Evolutionary conservation across 30 jellyfish, hydroid and myxozoan species (phyloP), one percentile per base, ranked within the genome.

Genomic region (Chrysaora quinquecirrha): DNA sequence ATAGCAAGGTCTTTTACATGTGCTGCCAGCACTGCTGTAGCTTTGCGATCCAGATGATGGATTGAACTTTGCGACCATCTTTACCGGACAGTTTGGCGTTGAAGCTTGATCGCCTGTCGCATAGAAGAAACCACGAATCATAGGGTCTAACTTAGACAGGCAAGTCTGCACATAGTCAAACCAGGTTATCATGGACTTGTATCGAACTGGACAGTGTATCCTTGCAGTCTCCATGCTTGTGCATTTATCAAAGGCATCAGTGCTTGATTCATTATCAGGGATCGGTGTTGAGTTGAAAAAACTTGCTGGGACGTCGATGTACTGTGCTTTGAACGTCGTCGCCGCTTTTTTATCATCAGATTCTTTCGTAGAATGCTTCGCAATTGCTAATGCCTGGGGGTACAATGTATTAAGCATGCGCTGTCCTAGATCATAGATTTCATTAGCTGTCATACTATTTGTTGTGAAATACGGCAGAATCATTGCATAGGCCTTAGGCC

Each of bases 11-110:
- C 94, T 60, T 22, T 28, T 38, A 52, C 98, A 93, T 3, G 68
- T 62, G 61, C 66, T 50, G 34, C 98, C 98, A 16, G 96, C 94
- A 48, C 88, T 52, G 60, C 94, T 76, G 54, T 93, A 93, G 78
- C 96, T 77, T 47, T 93, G 98, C 24, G 98, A 93, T 4, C 98
- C 98, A 29, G 96, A 80, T 12, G 98, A 93, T 6, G 98, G 98
- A 63, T 93, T 93, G 90, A 93, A 93, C 48, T 80, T 93, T 0
- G 97, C 98, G 18, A 69, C 90, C 94, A 93, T 75, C 54, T 82
- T 82, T 19, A 93, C 85, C 20, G 98, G 98, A 50, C 98, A 93
- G 77, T 75, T 86, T 1, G 98, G 98, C 18, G 98, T 93, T 24
- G 97, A 80, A 6, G 96, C 70, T 35, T 64, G 56, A 70, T 76